phyloP scores from a whole-genome alignment of 2,113 vertebrate genomes.

The Ctenomys sociabilis region DNA sequence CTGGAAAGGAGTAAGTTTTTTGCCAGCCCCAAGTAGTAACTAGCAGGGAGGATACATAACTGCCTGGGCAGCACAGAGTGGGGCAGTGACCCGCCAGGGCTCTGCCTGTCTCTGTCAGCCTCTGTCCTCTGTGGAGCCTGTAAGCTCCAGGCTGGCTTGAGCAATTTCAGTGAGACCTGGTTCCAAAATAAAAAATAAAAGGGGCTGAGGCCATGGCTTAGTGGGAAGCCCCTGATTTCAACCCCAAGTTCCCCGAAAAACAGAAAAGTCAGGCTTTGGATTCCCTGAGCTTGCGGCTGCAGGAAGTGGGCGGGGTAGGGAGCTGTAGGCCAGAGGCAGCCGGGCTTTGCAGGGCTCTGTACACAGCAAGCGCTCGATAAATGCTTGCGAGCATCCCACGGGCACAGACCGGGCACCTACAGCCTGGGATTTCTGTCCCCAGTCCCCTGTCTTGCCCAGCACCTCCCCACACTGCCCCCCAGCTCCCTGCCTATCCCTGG shows the following conservation, averaged over 20 bases:
- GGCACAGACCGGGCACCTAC: not conserved
- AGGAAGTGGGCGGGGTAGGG: not conserved
- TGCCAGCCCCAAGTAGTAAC: fast-evolving
- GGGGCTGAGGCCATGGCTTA: not conserved
- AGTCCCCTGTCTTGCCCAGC: not conserved
- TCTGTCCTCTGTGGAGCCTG: not conserved
- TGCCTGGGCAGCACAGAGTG: not conserved
- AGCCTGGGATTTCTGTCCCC: not conserved
- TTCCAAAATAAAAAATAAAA: not conserved
- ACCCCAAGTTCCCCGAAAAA: not conserved
- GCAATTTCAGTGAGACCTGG: not conserved
- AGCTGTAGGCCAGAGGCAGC: not conserved
- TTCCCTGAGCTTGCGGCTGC: not conserved
- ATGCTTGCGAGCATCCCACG: not conserved
- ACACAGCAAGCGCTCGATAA: not conserved
- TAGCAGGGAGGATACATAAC: not conserved
- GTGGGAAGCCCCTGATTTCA: not conserved
- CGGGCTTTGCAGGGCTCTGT: fast-evolving
- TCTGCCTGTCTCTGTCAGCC: not conserved
- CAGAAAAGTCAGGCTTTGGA: not conserved
- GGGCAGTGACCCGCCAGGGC: not conserved
- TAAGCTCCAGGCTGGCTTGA: not conserved
- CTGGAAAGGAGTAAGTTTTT: not conserved
- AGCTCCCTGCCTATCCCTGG: not conserved
- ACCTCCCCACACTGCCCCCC: no score